Evolutionary conservation across 1,140 invertebrate genomes (phyloP).

Genomic region (Dreissena polymorpha): DNA sequence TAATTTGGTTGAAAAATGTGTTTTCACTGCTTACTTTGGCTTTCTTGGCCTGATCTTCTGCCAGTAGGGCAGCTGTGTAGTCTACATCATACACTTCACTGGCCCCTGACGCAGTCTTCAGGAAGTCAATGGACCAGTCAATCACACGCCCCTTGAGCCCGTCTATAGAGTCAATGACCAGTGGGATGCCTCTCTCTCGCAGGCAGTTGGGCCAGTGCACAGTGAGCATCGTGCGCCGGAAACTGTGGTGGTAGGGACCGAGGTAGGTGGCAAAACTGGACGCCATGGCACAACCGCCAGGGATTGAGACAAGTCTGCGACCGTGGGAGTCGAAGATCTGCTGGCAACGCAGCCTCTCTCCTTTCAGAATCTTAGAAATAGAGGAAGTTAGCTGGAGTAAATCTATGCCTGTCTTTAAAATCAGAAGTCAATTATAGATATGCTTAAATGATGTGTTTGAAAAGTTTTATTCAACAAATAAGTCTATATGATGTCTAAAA

Average conservation of each 20-base stretch:
- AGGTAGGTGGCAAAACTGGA: constrained; percentile 77
- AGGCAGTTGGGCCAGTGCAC: constrained; percentile 79
- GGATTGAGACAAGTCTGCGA: constrained; percentile 69
- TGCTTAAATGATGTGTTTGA: not conserved
- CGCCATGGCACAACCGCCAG: constrained; percentile 77
- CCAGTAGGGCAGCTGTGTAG: constrained; percentile 65
- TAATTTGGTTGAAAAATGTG: no score
- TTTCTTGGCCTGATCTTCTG: constrained; percentile 42
- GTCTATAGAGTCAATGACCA: constrained; percentile 78
- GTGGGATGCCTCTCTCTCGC: constrained; percentile 75
- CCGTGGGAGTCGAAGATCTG: constrained; percentile 76
- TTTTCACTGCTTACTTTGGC: no score
- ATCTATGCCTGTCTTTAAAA: not conserved
- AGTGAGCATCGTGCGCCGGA: constrained; percentile 77
- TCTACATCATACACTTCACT: constrained; percentile 74
- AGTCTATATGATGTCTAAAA: no score
- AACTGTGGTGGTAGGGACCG: constrained; percentile 78
- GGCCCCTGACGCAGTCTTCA: constrained; percentile 75
- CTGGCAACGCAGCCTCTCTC: constrained; percentile 74
- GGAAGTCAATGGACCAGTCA: constrained; percentile 76
- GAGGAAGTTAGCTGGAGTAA: not conserved
- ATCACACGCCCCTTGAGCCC: constrained; percentile 75
- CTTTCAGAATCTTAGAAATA: constrained; percentile 71
- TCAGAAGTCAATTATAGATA: not conserved
- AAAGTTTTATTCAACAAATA: no score